Evolutionary conservation across 2,888 invertebrate genomes (phyloP).

Genomic region (Athalia rosae): DNA sequence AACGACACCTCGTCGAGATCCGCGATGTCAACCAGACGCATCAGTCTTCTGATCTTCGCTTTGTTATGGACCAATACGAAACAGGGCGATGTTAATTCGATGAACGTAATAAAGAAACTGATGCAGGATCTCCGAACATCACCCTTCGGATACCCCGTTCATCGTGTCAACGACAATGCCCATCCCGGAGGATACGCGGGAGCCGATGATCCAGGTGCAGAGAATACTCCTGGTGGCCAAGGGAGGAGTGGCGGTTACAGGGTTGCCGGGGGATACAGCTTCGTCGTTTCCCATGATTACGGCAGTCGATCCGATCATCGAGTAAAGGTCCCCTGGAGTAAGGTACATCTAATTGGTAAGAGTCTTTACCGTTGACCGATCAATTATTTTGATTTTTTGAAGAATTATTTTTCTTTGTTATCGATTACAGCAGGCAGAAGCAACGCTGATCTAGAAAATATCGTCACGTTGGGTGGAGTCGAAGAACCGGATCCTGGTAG

Average conservation of each 20-base stretch:
- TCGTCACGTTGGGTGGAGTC: conserved; percentile 28
- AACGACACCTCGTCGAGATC: background rate
- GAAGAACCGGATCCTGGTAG: background rate
- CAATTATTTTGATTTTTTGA: background rate
- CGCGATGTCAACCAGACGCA: background rate
- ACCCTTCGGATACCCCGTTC: conserved; percentile 30
- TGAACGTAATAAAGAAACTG: conserved; percentile 21
- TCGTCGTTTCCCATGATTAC: conserved; percentile 25
- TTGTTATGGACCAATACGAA: background rate
- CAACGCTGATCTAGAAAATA: conserved; percentile 34
- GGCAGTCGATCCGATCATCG: background rate
- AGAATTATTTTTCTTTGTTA: background rate
- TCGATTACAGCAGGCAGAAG: conserved; percentile 21
- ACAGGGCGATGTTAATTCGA: background rate
- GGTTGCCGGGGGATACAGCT: conserved; percentile 30
- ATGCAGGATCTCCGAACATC: conserved; percentile 27
- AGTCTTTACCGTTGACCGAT: background rate
- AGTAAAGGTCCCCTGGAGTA: background rate
- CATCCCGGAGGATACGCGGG: conserved; percentile 28
- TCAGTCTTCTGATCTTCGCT: conserved; percentile 1
- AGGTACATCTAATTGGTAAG: conserved; percentile 14
- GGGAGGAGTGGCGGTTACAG: conserved; percentile 19
- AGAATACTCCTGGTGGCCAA: conserved; percentile 3
- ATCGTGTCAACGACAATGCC: conserved; percentile 18
- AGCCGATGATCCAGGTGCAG: conserved; percentile 11